These are phyloP conservation scores for Spilosoma lubricipeda DNA, from an alignment of 2,888 invertebrate species.

Conservation along the genomic window DNA sequence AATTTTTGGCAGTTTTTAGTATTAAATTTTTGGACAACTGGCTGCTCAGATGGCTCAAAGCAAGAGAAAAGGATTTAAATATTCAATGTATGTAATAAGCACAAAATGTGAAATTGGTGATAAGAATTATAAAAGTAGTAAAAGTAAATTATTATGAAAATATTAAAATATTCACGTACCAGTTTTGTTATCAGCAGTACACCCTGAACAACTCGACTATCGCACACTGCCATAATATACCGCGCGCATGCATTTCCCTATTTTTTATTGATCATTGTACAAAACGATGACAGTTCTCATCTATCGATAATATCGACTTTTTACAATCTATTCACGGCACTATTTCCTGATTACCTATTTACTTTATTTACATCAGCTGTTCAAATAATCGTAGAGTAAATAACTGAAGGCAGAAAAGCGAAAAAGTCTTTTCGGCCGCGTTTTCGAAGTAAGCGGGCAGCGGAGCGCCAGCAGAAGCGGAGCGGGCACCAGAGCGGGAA, in stretches of 20 bases:
- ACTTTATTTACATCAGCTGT: constrained; percentile 23
- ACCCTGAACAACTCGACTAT: constrained; percentile 26
- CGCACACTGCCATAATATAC: constrained; percentile 44
- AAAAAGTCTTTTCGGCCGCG: too few species aligned
- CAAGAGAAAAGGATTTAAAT: too few species aligned
- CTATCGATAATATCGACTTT: constrained; percentile 56
- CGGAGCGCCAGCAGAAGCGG: too few species aligned
- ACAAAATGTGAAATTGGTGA: background rate
- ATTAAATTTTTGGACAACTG: background rate
- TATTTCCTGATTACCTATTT: constrained; percentile 55
- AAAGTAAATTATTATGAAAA: background rate
- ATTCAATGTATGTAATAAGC: background rate
- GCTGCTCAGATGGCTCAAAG: too few species aligned
- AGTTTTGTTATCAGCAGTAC: constrained; percentile 48
- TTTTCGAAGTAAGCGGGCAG: too few species aligned
- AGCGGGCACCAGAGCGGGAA: too few species aligned
- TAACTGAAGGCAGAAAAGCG: too few species aligned
- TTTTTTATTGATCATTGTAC: constrained; percentile 66
- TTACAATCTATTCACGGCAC: constrained; percentile 51
- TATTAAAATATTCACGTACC: constrained; percentile 1
- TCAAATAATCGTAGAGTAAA: background rate
- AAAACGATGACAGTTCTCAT: constrained; percentile 61
- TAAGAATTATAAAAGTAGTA: background rate
- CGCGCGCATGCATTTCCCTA: constrained; percentile 58
- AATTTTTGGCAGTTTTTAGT: too few species aligned